Conservation (phyloP, 92 coral and sea anemone species). For the Porites divaricata region DNA sequence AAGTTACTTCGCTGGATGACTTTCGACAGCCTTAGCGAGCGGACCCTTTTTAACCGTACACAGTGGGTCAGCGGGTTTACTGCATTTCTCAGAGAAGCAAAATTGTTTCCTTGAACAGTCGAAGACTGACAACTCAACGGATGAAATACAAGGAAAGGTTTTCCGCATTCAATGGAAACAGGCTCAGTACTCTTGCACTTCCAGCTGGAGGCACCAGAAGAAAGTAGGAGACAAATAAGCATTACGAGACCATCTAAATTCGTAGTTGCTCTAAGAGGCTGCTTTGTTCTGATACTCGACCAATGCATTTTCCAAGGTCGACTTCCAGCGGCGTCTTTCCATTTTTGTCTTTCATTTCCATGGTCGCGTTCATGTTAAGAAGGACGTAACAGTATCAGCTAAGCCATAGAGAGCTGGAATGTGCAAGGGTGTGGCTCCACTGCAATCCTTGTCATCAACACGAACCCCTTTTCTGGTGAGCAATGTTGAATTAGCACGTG, state of each 20-base stretch:
- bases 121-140: slow-evolving; percentile 18
- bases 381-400: slow-evolving; percentile 36
- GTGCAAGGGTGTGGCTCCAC: slow-evolving; percentile 56
- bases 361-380: neutral
- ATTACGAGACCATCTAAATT: neutral
- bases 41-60: slow-evolving; percentile 29
- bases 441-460: slow-evolving; percentile 40
- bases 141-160: slow-evolving; percentile 59
- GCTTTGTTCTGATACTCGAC: neutral
- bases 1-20: too few species aligned
- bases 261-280: neutral
- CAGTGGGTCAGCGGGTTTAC: slow-evolving; percentile 30
- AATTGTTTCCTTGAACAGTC: neutral
- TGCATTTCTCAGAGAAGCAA: slow-evolving; percentile 27
- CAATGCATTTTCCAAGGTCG: slow-evolving; percentile 26
- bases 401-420: slow-evolving; percentile 49
- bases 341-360: slow-evolving; percentile 10
- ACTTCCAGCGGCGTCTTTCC: slow-evolving; percentile 45
- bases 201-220: neutral
- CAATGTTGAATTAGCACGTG: too few species aligned
- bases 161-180: slow-evolving; percentile 27
- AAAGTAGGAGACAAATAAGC: slow-evolving; percentile 12
- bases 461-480: slow-evolving; percentile 27
- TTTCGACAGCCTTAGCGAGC: too few species aligned
- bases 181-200: neutral